Base-by-base conservation (phyloP, 2,888 invertebrate species). In the Epirrhoe tristata region DNA sequence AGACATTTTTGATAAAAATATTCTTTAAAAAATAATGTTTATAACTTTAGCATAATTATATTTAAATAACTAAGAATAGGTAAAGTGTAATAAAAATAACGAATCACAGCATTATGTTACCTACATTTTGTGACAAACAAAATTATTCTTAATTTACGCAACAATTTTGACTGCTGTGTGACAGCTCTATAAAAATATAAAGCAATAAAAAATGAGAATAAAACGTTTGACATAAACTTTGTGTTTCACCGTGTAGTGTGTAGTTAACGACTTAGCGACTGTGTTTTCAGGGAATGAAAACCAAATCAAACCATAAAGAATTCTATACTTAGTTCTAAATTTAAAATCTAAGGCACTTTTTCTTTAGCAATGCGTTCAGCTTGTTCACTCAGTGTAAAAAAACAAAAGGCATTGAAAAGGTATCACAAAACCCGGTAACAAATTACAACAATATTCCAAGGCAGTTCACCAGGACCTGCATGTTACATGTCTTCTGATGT, bases 401-500 rank as follows among this genome's bases (percentile, higher is more conserved):
- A 57, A 56, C 3, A 24, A 24, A 1, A 56, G 46, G 57, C 57
- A 48, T 24, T 43, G 39, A 43, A 14, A 50, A 58, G 24, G 31
- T 52, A 60, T 60, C 59, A 60, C 59, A 53, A 43, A 59, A 31
- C 5, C 31, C 14, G 53, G 43, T 53, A 53, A 31, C 24, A 24
- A 24, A 24, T 24, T 24, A 24, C 24, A 24, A 24, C 59, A 8
- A 60, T 39, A 46, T 48, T 24, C 14, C 50, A n/a, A n/a, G 12
- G 14, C 52, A 55, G 48, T 6, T 50, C 16, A 36, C 24, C n/a
- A 34, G 16, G 16, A n/a, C 24, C 7, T 32, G 43, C 10, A 48
- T 36, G 7, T 55, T 62, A 62, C 24, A 34, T 17, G 48, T 62
- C 50, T 48, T 62, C 55, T 14, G 55, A 55, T 36, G 55, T 36